Conservation (phyloP, 2,797 vertebrate genomes). For the Passerculus sandwichensis region DNA sequence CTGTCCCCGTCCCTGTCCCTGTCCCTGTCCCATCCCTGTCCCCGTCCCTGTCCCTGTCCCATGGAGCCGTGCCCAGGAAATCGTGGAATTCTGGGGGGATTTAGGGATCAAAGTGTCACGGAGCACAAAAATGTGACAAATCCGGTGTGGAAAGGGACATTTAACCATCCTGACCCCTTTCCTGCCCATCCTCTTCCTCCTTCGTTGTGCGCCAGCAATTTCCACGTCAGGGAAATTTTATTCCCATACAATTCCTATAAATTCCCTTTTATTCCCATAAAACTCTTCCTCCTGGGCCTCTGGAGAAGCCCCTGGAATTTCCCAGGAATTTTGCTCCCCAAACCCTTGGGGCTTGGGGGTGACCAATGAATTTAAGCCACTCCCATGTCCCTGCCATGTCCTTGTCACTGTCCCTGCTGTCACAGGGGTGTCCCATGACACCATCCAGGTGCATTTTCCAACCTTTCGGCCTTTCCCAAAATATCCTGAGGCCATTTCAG, state of each 20-base stretch:
- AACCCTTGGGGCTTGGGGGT: background rate
- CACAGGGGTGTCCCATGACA: background rate
- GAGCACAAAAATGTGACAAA: background rate
- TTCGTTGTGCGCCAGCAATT: background rate
- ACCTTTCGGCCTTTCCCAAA: background rate
- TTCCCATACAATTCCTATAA: background rate
- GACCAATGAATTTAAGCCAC: background rate
- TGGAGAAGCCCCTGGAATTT: background rate
- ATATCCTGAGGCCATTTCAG: accelerated
- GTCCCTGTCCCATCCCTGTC: background rate
- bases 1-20: accelerated
- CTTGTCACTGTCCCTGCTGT: background rate
- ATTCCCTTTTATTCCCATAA: background rate
- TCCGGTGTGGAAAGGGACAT: background rate
- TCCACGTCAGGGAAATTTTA: background rate
- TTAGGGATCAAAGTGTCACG: background rate
- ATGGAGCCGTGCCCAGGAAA: background rate
- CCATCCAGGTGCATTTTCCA: background rate
- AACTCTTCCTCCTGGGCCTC: background rate
- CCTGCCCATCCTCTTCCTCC: background rate
- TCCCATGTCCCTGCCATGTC: background rate
- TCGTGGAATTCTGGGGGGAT: background rate
- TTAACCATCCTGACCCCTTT: background rate
- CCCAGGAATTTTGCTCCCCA: background rate
- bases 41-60: background rate